Percentiles rank a stretch among this genome's conserved stretches.
Conservation (phyloP, 2,888 invertebrate genomes). For the Ichneumon xanthorius region DNA sequence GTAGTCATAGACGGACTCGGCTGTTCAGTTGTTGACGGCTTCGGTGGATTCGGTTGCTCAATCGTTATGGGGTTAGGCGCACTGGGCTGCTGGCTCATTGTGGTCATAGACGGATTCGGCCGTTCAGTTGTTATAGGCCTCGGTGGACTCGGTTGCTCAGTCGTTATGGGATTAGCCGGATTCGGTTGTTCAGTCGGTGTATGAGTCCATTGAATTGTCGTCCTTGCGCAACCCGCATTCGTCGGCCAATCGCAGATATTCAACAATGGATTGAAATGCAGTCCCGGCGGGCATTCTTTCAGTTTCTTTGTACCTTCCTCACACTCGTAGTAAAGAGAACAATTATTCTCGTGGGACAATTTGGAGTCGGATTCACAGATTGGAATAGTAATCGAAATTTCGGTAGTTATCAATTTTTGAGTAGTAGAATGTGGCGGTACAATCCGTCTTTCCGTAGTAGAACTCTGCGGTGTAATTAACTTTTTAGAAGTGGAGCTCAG, state of each 20-base stretch:
- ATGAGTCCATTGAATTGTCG: conserved; percentile 5
- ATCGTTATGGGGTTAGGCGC: background rate
- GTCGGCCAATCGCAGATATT: conserved; percentile 65
- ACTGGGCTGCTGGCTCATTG: no score
- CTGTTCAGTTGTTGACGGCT: no score
- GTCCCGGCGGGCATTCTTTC: conserved; percentile 65
- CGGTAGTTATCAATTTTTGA: background rate
- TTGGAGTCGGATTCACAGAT: conserved; percentile 33
- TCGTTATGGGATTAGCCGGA: background rate
- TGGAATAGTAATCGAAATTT: conserved; percentile 61
- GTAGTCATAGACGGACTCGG: no score
- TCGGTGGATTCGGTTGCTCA: no score
- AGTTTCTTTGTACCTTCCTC: conserved; percentile 58
- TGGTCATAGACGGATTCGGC: no score
- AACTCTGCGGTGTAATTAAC: background rate
- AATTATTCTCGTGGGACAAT: conserved; percentile 68
- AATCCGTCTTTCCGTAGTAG: conserved; percentile 4
- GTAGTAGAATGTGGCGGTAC: background rate
- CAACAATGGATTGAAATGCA: conserved; percentile 65
- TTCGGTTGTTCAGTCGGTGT: conserved; percentile 10
- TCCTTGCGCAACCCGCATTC: conserved; percentile 56
- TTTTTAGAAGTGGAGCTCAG: background rate
- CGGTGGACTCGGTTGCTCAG: background rate
- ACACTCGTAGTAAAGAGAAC: conserved; percentile 73
- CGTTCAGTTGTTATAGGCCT: background rate